phyloP scores from a whole-genome alignment of 2,888 invertebrate species.

The Parapristionchus giblindavisi region DNA sequence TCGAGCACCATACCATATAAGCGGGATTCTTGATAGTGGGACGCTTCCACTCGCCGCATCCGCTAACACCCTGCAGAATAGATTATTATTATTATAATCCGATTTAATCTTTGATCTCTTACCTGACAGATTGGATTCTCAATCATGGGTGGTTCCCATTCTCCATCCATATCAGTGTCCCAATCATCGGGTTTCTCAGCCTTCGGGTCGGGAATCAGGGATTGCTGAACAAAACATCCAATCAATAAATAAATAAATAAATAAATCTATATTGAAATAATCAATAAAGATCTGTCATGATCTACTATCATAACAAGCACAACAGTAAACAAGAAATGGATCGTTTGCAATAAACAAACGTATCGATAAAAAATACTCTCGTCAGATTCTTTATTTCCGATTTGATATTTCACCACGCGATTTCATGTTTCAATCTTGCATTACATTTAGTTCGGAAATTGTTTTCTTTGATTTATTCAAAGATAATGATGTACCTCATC shows the following conservation, averaged over 20 bases:
- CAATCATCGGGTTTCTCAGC: slow-evolving; percentile 91
- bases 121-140: slow-evolving; percentile 44
- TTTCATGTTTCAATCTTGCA: not conserved
- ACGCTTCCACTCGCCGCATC: slow-evolving; percentile 90
- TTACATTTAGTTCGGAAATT: not conserved
- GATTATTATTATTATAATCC: not conserved
- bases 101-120: not conserved
- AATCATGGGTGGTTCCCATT: slow-evolving; percentile 93
- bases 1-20: slow-evolving; percentile 72
- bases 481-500: too few species aligned
- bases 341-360: too few species aligned
- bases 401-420: not conserved
- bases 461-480: too few species aligned
- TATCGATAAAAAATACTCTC: too few species aligned
- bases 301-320: not conserved
- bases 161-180: slow-evolving; percentile 98
- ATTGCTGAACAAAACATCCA: slow-evolving; percentile 70
- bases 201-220: slow-evolving; percentile 83
- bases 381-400: not conserved
- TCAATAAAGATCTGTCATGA: not conserved
- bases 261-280: not conserved
- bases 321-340: not conserved
- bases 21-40: slow-evolving; percentile 74
- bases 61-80: slow-evolving; percentile 76
- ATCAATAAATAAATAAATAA: not conserved